Base-by-base conservation (phyloP, 1,140 invertebrate species). In the Metopolophium dirhodum region DNA sequence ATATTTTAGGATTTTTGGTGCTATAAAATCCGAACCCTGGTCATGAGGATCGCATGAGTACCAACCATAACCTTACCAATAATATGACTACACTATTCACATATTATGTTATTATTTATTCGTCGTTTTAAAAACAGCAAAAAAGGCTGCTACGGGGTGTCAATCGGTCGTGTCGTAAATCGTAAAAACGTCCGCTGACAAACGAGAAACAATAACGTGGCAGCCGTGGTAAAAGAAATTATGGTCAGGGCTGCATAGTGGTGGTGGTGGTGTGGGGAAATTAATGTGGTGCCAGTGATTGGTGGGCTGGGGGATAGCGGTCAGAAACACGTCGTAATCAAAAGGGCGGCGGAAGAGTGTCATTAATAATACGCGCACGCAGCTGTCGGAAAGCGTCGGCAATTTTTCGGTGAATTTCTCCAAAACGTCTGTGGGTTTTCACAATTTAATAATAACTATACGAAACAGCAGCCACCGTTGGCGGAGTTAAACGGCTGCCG, bases 401-500 rank as follows among this genome's bases (percentile, higher is more conserved):
- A 41, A 45, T 77, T 91, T 54, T 91, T 41, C 90, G 68, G 54
- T 23, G 54, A 91, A 41, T 41, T 77, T 61, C 35, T 61, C 54
- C 7, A 22, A 61, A 68, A 47, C 90, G 90, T 45, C 61, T 41
- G 23, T 49, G 41, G 37, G 45, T 35, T 68, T 49, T 82, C 61
- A 82, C 91, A n/a, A 92, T 51, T 47, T 57, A 61, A 77, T 47
- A 61, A 92, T 47, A 82, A 83, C 61, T 77, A 41, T 41, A 77
- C 92, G 37, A 83, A 37, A 22, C n/a, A 82, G 35, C 68, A 35
- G 41, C 49, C 30, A 4, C 61, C 47, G 77, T 14, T 20, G 41
- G 82, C 49, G 47, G 82, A 82, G 77, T 86, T 68, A 82, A 54
- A 93, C 82, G 68, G 85, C n/a, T 86, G 93, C 93, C 93, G 83